Percentiles rank a stretch among this genome's conserved stretches.
Evolutionary conservation across 2,113 vertebrate species (phyloP).

Genomic region (Eclectus roratus): DNA sequence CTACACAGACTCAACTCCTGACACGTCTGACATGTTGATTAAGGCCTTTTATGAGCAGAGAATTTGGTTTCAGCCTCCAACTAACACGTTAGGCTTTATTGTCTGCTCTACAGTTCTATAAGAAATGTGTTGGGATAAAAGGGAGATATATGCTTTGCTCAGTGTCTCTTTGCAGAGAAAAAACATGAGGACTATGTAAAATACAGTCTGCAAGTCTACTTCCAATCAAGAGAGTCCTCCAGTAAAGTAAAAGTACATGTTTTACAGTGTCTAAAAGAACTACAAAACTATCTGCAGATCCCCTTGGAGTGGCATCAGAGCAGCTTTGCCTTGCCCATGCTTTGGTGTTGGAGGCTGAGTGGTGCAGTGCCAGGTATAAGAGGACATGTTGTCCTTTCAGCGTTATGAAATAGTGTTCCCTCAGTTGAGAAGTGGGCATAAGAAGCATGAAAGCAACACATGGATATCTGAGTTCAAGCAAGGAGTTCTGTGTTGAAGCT

Average conservation of each 20-base stretch:
- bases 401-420: neutral
- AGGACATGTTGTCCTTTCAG: fast-evolving
- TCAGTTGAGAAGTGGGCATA: fast-evolving
- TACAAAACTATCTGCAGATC: neutral
- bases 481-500: neutral
- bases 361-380: fast-evolving
- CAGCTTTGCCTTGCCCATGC: neutral
- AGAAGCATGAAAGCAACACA: neutral
- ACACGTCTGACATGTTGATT: slow-evolving; percentile 8
- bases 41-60: slow-evolving; percentile 1
- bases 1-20: neutral
- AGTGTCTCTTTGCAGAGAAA: neutral
- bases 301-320: neutral
- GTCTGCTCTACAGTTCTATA: neutral
- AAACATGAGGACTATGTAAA: neutral
- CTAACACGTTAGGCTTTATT: fast-evolving
- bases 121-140: neutral
- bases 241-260: neutral
- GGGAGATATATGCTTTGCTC: neutral
- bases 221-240: neutral
- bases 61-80: neutral
- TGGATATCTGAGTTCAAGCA: neutral
- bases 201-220: neutral
- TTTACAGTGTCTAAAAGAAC: neutral
- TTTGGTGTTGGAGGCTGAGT: fast-evolving